Base-by-base conservation (phyloP, 2,797 vertebrate species). In the Micromesistius poutassou region DNA sequence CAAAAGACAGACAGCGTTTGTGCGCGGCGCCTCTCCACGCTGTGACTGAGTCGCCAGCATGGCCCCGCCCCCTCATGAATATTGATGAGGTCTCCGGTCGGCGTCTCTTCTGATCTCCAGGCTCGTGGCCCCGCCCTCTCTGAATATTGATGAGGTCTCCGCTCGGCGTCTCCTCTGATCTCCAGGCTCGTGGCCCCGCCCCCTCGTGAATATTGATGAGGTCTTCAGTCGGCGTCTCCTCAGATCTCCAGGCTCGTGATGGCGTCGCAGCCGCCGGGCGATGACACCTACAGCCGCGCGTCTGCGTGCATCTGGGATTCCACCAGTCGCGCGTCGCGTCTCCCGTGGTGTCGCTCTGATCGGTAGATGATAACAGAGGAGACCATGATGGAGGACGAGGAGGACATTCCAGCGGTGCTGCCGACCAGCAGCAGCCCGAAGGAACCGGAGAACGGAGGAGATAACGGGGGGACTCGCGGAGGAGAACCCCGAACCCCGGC, bases 341-440 rank as follows among this genome's bases (percentile, higher is more conserved):
- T 72, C 79, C 78, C 73, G 19, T 76, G 35, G 76, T 82, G 79
- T 4, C 46, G 83, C 78, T 82, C 77, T 86, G 74, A 62, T 71
- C 82, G 75, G 83, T 35, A 50, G 70, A 75, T 71, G 13, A 14
- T 19, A 71, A 28, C 5, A 30, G 55, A 25, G n/a, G 84, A 78
- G 88, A 93, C 94, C 94, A 92, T 93, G 90, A 95, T 94, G 94
- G 93, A 94, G 88, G 94, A 93, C 91, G 91, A 90, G 83, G 91
- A 94, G 83, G 91, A 94, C 5, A 81, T 72, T 75, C 84, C 73
- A 77, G 87, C 83, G 78, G 84, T 82, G 33, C 85, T 77, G 80
- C n/a, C 28, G 62, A 28, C 62, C 62, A 68, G 7, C 62, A 68
- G 7, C 62, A 28, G 12, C 62, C 62, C 62, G 25, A 85, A 83